A percentile compares a stretch with the other conserved stretches of the same genome.
These are phyloP conservation scores for Philereme vetulata DNA, from an alignment of 2,888 invertebrate species.

Conservation along the genomic window DNA sequence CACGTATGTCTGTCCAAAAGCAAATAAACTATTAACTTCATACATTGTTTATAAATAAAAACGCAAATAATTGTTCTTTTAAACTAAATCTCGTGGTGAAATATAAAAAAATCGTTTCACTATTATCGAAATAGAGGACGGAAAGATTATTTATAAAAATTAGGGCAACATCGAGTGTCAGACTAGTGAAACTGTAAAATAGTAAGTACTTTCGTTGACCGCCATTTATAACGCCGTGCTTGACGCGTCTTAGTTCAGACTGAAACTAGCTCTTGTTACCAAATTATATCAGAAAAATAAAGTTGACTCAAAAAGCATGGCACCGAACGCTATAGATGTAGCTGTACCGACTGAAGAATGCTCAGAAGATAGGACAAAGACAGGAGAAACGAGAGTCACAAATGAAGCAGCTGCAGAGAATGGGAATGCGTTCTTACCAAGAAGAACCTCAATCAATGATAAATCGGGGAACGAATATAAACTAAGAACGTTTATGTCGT, in stretches of 20 bases:
- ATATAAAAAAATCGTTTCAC: no score
- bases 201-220: not conserved
- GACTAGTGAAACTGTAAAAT: conserved; percentile 17
- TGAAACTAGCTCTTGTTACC: conserved; percentile 9
- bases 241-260: conserved; percentile 19
- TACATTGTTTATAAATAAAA: not conserved
- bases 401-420: conserved; percentile 15
- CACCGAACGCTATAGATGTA: conserved; percentile 30
- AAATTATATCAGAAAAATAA: conserved; percentile 6
- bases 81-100: no score
- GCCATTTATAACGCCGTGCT: conserved; percentile 25
- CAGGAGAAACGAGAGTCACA: conserved; percentile 12
- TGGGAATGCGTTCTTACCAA: conserved; percentile 15
- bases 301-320: conserved; percentile 25
- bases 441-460: conserved; percentile 7
- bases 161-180: not conserved
- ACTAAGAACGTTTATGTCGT: conserved; percentile 51
- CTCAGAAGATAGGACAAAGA: conserved; percentile 17
- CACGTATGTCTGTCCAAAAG: conserved; percentile 18
- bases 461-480: conserved; percentile 38
- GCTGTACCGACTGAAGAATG: conserved; percentile 19
- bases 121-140: no score
- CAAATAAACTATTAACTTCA: not conserved
- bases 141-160: no score
- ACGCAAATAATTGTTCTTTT: not conserved